Percentiles rank a stretch among this genome's conserved stretches.
phyloP scores from a whole-genome alignment of 2,888 invertebrate species.

The Acheta domesticus region DNA sequence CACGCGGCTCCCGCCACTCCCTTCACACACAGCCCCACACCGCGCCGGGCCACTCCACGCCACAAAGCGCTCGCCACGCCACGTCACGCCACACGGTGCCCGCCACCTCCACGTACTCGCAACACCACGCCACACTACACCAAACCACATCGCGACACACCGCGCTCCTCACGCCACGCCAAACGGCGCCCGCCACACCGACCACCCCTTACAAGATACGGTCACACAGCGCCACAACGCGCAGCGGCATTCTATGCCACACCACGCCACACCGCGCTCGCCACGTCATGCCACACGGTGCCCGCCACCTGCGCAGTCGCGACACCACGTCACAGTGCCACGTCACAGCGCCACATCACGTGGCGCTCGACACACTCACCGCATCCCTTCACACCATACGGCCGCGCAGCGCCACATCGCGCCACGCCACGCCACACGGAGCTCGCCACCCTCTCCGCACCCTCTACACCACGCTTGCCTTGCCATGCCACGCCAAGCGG shows the following conservation, averaged over 20 bases:
- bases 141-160: too few relatives aligned
- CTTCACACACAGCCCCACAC: too few relatives aligned
- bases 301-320: too few relatives aligned
- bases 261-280: neutral
- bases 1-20: too few relatives aligned
- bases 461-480: neutral
- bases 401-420: too few relatives aligned
- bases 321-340: neutral
- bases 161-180: too few relatives aligned
- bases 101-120: too few relatives aligned
- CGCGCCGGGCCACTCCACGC: neutral
- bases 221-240: neutral
- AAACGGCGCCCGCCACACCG: neutral
- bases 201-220: too few relatives aligned
- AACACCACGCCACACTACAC: too few relatives aligned
- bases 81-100: too few relatives aligned
- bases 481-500: neutral
- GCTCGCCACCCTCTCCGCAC: neutral
- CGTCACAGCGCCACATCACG: neutral
- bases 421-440: neutral
- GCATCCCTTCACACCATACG: too few relatives aligned
- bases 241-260: neutral
- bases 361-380: neutral
- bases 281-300: neutral
- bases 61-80: too few relatives aligned